These are phyloP conservation scores for Australoheros scitulus DNA, from an alignment of 2,113 vertebrate species.

Conservation along the genomic window DNA sequence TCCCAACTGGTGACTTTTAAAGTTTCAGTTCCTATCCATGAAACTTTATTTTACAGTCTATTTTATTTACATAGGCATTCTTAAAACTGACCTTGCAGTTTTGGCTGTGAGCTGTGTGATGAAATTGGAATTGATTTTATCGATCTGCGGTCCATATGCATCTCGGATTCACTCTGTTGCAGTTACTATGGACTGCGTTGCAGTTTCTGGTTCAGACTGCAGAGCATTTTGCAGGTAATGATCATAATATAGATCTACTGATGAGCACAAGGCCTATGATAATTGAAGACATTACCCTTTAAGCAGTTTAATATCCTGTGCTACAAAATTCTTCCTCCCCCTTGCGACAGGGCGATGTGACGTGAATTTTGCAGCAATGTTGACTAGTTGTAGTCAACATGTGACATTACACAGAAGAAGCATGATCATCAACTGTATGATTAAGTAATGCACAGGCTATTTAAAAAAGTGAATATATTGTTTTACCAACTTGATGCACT, in stretches of 20 bases:
- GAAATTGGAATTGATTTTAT: constrained; percentile 72
- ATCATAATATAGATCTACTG: constrained; percentile 46
- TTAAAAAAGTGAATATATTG: neutral
- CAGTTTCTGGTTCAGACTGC: constrained; percentile 30
- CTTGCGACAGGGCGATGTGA: neutral
- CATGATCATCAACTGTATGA: neutral
- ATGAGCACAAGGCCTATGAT: constrained; percentile 21
- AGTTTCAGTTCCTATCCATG: constrained; percentile 32
- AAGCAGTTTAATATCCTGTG: neutral
- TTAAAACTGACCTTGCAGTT: constrained; percentile 63
- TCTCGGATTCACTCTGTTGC: constrained; percentile 30
- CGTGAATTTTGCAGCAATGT: neutral
- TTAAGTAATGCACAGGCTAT: neutral
- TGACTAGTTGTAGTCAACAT: neutral
- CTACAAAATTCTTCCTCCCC: neutral
- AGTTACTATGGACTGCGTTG: constrained; percentile 13
- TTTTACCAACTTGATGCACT: too few species aligned
- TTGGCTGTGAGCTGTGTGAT: constrained; percentile 34
- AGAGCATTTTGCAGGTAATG: constrained; percentile 40
- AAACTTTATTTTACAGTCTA: constrained; percentile 44
- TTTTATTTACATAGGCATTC: constrained; percentile 62
- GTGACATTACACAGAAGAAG: neutral
- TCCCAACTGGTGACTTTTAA: constrained; percentile 28
- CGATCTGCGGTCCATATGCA: constrained; percentile 42
- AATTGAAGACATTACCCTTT: constrained; percentile 33